Evolutionary conservation across 1,140 invertebrate species (phyloP), one percentile per base, ranked within the genome.

Genomic region (Lordiphosa collinella): DNA sequence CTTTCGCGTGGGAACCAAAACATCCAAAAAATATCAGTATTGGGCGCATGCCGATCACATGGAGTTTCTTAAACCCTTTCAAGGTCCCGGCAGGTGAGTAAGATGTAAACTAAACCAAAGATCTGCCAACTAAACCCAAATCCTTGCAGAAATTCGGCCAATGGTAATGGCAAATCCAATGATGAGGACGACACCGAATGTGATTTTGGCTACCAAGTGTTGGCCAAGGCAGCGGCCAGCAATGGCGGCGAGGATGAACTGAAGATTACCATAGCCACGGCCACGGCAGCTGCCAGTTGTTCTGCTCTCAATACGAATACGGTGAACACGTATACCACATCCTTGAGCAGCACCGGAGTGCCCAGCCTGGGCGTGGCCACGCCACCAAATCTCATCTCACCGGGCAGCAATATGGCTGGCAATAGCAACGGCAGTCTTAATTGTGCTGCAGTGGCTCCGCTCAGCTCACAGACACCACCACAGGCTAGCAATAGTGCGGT

Each of bases 41-140:
- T 88, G 87, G 87, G 87, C 87, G 5, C 87, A 88, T 75, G 87
- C 87, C 11, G 85, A 88, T 41, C 87, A 88, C 48, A 88, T 88
- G 87, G 87, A 88, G 11, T 88, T 88, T 44, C 61, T 88, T 3
- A 87, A 86, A 47, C 87, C 87, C 3, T 88, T 84, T 32, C 87
- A 88, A 44, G 87, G 87, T 22, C 87, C 87, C 0, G 87, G 87
- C 58, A 76, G 87, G 87, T 86, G 31, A 65, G 52, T 31, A 40
- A 4, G 9, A 7, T 13, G 3, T 10, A n/a, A 8, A 14, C 0
- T 31, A 37, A 4, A 16, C 3, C 10, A 10, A 34, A 43, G n/a
- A 22, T 32, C 3, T 16, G 6, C 7, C 5, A 38, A 16, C 29
- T 41, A 11, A 49, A 40, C 22, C 11, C 0, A 16, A 10, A 25